Conservation (phyloP, 1,140 invertebrate species). For the Drosophila erecta region DNA sequence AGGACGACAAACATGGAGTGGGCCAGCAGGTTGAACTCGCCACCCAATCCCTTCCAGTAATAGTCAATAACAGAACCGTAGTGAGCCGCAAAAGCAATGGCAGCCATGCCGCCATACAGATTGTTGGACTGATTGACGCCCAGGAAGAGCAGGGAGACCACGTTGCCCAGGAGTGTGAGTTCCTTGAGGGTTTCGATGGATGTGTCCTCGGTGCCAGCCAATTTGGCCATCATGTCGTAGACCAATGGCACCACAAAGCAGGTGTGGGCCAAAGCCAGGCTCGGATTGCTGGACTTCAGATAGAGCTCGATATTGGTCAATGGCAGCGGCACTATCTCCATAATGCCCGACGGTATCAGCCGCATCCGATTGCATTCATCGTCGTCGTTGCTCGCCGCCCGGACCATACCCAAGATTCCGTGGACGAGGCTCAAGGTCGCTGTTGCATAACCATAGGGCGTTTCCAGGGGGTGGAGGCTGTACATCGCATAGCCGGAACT, state of each 20-base stretch:
- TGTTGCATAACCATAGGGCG: constrained; percentile 66
- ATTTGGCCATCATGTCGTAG: constrained; percentile 63
- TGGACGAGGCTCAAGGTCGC: constrained; percentile 69
- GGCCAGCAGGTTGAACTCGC: constrained; percentile 49
- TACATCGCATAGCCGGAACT: constrained; percentile 76
- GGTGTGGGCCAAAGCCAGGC: constrained; percentile 62
- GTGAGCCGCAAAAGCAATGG: constrained; percentile 60
- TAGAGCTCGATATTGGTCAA: constrained; percentile 74
- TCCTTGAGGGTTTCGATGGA: constrained; percentile 68
- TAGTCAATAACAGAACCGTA: constrained; percentile 65
- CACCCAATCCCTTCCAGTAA: constrained; percentile 56
- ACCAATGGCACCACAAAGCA: constrained; percentile 68
- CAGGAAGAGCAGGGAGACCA: constrained; percentile 71
- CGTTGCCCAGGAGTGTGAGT: constrained; percentile 70
- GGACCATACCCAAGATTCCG: constrained; percentile 63
- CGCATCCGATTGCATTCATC: constrained; percentile 57
- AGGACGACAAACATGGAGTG: constrained; percentile 61
- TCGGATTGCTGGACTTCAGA: constrained; percentile 46
- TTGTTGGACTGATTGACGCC: constrained; percentile 70
- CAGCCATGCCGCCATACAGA: constrained; percentile 61
- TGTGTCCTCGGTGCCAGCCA: constrained; percentile 52
- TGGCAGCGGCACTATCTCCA: constrained; percentile 74
- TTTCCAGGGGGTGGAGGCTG: constrained; percentile 54
- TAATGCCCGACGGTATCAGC: constrained; percentile 51
- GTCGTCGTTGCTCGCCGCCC: constrained; percentile 42